A percentile compares a stretch with the other conserved stretches of the same genome.
These are phyloP conservation scores for Monarcha castaneiventris DNA, from an alignment of 2,113 vertebrate species.

Conservation along the genomic window DNA sequence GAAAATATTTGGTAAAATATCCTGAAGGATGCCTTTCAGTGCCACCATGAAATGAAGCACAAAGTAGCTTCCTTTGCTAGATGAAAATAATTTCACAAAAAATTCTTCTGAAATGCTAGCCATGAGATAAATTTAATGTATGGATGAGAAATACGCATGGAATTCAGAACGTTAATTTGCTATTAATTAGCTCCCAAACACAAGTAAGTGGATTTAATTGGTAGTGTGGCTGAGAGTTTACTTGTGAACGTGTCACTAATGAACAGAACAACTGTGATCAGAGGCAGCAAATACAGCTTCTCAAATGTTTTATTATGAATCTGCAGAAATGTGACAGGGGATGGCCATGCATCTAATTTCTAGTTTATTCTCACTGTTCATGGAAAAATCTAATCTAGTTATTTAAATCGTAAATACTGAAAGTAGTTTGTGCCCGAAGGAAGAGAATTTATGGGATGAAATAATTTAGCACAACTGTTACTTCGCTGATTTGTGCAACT, in stretches of 20 bases:
- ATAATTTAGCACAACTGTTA: not conserved
- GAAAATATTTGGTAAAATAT: not conserved
- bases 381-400: constrained; percentile 2
- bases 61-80: not conserved
- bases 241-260: constrained; percentile 71
- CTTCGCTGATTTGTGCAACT: not conserved
- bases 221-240: constrained; percentile 63
- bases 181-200: constrained; percentile 71
- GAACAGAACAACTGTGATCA: constrained; percentile 69
- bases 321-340: constrained; percentile 23
- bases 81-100: not conserved
- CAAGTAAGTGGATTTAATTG: constrained; percentile 72
- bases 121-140: not conserved
- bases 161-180: constrained; percentile 59
- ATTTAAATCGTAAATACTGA: not conserved
- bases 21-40: not conserved
- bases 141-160: constrained; percentile 48
- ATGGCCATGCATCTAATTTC: constrained; percentile 61
- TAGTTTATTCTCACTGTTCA: constrained; percentile 35
- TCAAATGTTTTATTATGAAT: constrained; percentile 62
- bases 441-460: not conserved
- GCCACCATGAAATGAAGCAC: not conserved
- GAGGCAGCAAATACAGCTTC: constrained; percentile 41
- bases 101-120: not conserved
- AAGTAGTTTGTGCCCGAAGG: not conserved